These are phyloP conservation scores for Psilanteris sp. DNA, from an alignment of 1,140 invertebrate genomes.

Conservation along the genomic window DNA sequence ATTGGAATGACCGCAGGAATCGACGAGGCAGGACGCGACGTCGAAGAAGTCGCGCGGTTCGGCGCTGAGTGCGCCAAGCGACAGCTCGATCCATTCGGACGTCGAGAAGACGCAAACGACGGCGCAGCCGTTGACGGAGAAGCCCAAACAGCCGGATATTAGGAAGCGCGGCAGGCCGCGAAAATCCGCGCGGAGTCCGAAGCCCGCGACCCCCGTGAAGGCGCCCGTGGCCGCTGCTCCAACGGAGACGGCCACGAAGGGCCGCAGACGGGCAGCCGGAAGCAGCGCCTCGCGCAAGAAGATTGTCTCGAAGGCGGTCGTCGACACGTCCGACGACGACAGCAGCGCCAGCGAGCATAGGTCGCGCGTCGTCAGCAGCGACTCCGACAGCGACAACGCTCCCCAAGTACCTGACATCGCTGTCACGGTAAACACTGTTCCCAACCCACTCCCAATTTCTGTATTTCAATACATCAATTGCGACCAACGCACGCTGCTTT, in stretches of 20 bases:
- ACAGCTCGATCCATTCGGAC: slow-evolving; percentile 73
- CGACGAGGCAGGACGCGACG: slow-evolving; percentile 18
- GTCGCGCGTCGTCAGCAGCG: slow-evolving; percentile 59
- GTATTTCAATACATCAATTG: not conserved
- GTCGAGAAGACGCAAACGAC: slow-evolving; percentile 65
- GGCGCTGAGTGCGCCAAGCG: slow-evolving; percentile 67
- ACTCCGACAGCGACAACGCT: slow-evolving; percentile 29
- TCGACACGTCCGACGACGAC: slow-evolving; percentile 70
- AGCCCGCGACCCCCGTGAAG: slow-evolving; percentile 44
- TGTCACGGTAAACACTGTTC: slow-evolving; percentile 35
- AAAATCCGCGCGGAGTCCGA: slow-evolving; percentile 72
- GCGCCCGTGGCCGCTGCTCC: slow-evolving; percentile 6
- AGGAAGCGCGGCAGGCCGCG: slow-evolving; percentile 77
- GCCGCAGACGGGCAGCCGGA: slow-evolving; percentile 47
- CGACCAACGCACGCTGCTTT: too few species aligned
- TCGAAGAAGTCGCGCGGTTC: slow-evolving; percentile 68
- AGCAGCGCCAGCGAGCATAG: slow-evolving; percentile 70
- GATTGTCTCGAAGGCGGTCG: slow-evolving; percentile 62
- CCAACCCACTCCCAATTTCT: too few species aligned
- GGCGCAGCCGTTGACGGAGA: slow-evolving; percentile 69
- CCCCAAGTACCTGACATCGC: slow-evolving; percentile 31
- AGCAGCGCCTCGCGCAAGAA: slow-evolving; percentile 27
- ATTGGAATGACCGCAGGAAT: slow-evolving; percentile 19
- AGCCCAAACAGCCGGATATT: slow-evolving; percentile 75
- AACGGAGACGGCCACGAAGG: slow-evolving; percentile 62